phyloP scores from a whole-genome alignment of 2,888 invertebrate genomes.

The Meta bourneti region DNA sequence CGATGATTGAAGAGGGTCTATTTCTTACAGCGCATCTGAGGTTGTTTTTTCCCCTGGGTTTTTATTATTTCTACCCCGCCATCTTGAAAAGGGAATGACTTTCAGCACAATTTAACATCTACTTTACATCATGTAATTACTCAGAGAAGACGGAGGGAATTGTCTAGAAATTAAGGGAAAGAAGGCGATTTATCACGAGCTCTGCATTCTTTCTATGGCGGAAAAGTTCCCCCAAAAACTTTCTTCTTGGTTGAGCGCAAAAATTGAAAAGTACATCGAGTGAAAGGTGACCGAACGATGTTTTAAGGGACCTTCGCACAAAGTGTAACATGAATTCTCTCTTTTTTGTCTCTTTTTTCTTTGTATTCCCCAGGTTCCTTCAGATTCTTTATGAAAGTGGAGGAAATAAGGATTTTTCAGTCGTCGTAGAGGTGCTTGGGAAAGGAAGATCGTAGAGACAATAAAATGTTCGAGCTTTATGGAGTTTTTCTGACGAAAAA shows the following conservation, averaged over 20 bases:
- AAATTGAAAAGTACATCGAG: constrained; percentile 59
- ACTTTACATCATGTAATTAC: constrained; percentile 68
- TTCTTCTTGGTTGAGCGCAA: constrained; percentile 64
- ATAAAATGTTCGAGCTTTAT: neutral
- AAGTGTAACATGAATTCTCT: constrained; percentile 9
- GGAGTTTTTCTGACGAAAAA: neutral
- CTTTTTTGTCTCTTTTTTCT: constrained; percentile 22
- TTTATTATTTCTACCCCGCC: constrained; percentile 8
- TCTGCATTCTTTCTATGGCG: constrained; percentile 37
- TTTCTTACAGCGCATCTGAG: constrained; percentile 24
- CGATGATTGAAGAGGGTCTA: constrained; percentile 41
- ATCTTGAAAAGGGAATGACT: constrained; percentile 41
- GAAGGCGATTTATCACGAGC: constrained; percentile 59
- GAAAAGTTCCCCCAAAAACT: constrained; percentile 48
- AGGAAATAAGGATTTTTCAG: neutral
- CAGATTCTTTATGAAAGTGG: neutral
- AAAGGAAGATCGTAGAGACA: constrained; percentile 2
- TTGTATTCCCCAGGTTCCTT: constrained; percentile 1
- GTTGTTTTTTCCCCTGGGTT: constrained; percentile 19
- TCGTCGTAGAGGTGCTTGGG: neutral
- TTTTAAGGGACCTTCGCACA: constrained; percentile 32
- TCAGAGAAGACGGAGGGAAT: constrained; percentile 39
- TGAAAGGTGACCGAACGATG: constrained; percentile 49
- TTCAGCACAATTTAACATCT: constrained; percentile 69
- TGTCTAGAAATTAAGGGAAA: constrained; percentile 53